Percentiles rank a stretch among this genome's conserved stretches.
Conservation (phyloP, 2,888 invertebrate species). For the Boloria euphrosyne region DNA sequence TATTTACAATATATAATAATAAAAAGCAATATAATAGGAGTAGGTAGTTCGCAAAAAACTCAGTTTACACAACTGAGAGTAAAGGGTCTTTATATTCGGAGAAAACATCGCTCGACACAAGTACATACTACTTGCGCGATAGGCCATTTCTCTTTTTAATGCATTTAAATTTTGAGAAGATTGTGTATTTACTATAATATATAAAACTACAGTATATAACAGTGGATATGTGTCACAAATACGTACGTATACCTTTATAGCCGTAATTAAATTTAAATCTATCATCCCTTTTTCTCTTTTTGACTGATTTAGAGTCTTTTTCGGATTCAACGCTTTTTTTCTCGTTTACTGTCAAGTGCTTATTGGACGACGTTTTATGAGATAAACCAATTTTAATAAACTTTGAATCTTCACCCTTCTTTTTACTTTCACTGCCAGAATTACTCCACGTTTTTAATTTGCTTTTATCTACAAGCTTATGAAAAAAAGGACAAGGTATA, state of each 20-base stretch:
- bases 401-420: constrained; percentile 47
- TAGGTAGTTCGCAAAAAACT: too few relatives aligned
- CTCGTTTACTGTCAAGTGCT: constrained; percentile 36
- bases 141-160: too few relatives aligned
- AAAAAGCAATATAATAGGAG: too few relatives aligned
- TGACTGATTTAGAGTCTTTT: constrained; percentile 59
- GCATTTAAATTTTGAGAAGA: too few relatives aligned
- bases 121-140: too few relatives aligned
- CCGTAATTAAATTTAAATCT: constrained; percentile 75
- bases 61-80: too few relatives aligned
- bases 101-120: too few relatives aligned
- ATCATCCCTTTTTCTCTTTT: constrained; percentile 59
- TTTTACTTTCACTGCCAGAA: constrained; percentile 62
- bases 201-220: too few relatives aligned
- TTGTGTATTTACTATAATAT: too few relatives aligned
- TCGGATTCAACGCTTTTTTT: constrained; percentile 60
- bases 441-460: constrained; percentile 56
- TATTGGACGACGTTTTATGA: constrained; percentile 47
- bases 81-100: too few relatives aligned
- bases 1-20: background rate
- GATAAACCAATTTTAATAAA: constrained; percentile 45
- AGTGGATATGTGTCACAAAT: constrained; percentile 41
- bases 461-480: constrained; percentile 62
- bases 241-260: constrained; percentile 78
- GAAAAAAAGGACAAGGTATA: constrained; percentile 71